Evolutionary conservation across 2,797 vertebrate species (phyloP).

Genomic region (Microctenopoma lineatum): DNA sequence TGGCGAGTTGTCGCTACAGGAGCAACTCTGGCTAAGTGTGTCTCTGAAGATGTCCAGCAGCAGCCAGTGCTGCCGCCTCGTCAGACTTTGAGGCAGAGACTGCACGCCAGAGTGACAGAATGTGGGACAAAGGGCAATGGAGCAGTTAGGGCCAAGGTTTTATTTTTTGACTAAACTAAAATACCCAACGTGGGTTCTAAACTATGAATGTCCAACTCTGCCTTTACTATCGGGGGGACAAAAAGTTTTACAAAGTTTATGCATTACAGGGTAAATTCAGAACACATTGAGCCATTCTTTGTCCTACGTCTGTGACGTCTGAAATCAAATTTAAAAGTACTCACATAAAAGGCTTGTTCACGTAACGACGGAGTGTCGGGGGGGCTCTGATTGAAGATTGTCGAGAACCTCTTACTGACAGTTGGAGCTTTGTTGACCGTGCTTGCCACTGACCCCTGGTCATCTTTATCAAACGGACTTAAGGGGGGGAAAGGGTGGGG

Average conservation of each 20-base stretch:
- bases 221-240: too few species aligned
- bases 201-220: neutral
- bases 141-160: slow-evolving; percentile 3
- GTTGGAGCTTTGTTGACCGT: slow-evolving; percentile 91
- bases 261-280: neutral
- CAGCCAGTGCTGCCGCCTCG: slow-evolving; percentile 83
- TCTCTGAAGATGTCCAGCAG: slow-evolving; percentile 89
- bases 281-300: neutral
- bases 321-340: slow-evolving; percentile 17
- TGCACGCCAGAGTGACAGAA: slow-evolving; percentile 40
- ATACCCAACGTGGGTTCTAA: neutral
- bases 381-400: slow-evolving; percentile 91
- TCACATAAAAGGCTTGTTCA: slow-evolving; percentile 92
- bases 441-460: slow-evolving; percentile 89
- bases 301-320: too few species aligned
- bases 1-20: slow-evolving; percentile 83
- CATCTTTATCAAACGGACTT: slow-evolving; percentile 97
- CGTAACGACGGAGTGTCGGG: slow-evolving; percentile 93
- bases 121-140: slow-evolving; percentile 34
- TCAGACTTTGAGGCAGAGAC: slow-evolving; percentile 75
- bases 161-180: neutral
- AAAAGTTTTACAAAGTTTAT: too few species aligned
- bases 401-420: slow-evolving; percentile 93
- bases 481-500: neutral
- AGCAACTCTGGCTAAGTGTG: slow-evolving; percentile 86